Evolutionary conservation across 2,113 vertebrate genomes (phyloP), one percentile per base, ranked within the genome.

Genomic region (Phoenicopterus ruber): DNA sequence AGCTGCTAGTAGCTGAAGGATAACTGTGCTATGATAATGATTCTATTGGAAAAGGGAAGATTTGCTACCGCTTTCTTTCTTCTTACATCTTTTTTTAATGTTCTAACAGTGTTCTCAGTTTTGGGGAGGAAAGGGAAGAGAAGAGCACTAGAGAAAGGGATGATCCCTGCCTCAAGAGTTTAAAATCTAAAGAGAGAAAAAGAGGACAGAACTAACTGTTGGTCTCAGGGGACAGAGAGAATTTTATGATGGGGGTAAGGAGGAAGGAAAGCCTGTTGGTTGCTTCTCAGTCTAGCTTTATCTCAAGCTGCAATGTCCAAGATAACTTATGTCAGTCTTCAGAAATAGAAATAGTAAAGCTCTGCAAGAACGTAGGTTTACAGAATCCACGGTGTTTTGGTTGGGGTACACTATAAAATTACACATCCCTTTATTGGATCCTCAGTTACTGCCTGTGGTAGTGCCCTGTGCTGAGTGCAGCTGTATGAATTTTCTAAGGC

Each of bases 41-140:
- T 94, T 97, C 72, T 88, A 28, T 97, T 96, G 96, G 93, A 96
- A 97, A 97, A 95, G 59, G 93, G 95, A 95, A 85, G 94, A 97
- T 96, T 97, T 97, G 89, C 82, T 85, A 52, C 82, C 79, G 66
- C 22, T 71, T 92, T 92, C 78, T 96, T 97, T 95, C 70, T 92
- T 88, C 40, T 74, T 88, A 36, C 20, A 9, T 57, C 11, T 49
- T 49, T 29, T 63, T 55, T 47, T 73, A 6, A 66, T 74, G 70
- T 82, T 88, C 88, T 91, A 61, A 91, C 77, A 90, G 71, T 40
- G 32, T 81, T 94, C 74, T 92, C n/a, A 36, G 25, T 95, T 97
- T 82, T 58, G 55, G 62, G 79, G 55, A 67, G 70, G 81, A 85
- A 93, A 86, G 36, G 59, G 44, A 91, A 92, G 32, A 54, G 62